Evolutionary conservation across 1,140 invertebrate species (phyloP).

Genomic region (Belonocnema kinseyi): DNA sequence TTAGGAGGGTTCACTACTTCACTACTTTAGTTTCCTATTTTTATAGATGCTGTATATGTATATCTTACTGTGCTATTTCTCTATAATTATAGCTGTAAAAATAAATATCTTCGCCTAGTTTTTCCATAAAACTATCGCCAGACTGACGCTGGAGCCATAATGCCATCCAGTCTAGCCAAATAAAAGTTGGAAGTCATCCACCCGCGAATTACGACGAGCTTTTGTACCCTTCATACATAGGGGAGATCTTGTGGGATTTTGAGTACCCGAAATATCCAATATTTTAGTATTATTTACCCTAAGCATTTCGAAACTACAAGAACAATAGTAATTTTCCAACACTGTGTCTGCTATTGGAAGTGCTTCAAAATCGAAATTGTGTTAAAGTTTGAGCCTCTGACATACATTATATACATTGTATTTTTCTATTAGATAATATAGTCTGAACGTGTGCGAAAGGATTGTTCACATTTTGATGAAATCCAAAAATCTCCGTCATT

Average conservation of each 20-base stretch:
- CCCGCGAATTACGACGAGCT: background rate
- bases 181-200: conserved; percentile 55
- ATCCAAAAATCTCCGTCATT: no score
- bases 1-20: no score
- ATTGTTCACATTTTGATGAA: no score
- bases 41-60: conserved; percentile 17
- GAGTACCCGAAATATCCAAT: background rate
- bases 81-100: conserved; percentile 3
- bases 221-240: background rate
- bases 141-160: conserved; percentile 49
- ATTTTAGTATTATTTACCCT: background rate
- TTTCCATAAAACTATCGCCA: conserved; percentile 38
- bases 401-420: no score
- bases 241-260: conserved; percentile 2
- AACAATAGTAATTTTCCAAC: no score
- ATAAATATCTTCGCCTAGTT: conserved; percentile 10
- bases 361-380: no score
- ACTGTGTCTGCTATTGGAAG: no score
- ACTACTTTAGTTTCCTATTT: background rate
- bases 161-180: conserved; percentile 59
- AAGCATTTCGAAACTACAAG: background rate
- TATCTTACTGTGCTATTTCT: conserved; percentile 24
- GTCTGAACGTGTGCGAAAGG: no score
- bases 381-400: no score
- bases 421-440: no score